Evolutionary conservation across 2,113 vertebrate species (phyloP), one percentile per base, ranked within the genome.

Genomic region (Prionailurus bengalensis): DNA sequence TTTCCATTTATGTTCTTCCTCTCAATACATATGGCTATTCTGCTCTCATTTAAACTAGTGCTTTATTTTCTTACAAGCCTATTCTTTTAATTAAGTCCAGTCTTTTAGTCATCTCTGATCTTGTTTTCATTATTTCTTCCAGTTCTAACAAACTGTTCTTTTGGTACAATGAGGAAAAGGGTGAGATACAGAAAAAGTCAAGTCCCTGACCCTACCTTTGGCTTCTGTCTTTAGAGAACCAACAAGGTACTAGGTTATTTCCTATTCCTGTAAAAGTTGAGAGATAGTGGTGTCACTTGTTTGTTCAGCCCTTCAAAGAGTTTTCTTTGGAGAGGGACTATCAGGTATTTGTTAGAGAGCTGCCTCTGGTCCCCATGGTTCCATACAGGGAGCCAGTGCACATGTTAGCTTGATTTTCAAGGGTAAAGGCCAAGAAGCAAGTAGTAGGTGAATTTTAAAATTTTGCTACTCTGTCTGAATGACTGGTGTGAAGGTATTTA

Each of bases 271-370:
- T 48, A 21, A 25, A 86, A 92, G 10, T 33, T 61, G 74, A 91
- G 14, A 79, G 63, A 51, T 19, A 45, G 16, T 53, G 11, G n/a
- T 68, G 29, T 29, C 39, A 66, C 45, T 81, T 95, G 8, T 97
- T 97, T 94, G n/a, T 66, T 95, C 66, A 93, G 16, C n/a, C 33
- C 33, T 90, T 74, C 74, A 87, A 53, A 70, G 36, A 5, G 21
- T 96, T 97, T 95, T 87, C 53, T 95, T 66, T 89, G 73, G 79
- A 80, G 63, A 80, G 39, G 9, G 21, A 63, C 73, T 51, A 29
- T 71, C 29, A 73, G 17, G 17, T 89, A 19, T 58, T 45, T 61
- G 55, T 68, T 68, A 89, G 61, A 45, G 65, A 78, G 29, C 25
- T 95, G 23, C n/a, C 71, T 81, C 55, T 82, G 81, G 70, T 11